Evolutionary conservation across 2,113 vertebrate genomes (phyloP), one percentile per base, ranked within the genome.

Genomic region (Uropsilus gracilis): DNA sequence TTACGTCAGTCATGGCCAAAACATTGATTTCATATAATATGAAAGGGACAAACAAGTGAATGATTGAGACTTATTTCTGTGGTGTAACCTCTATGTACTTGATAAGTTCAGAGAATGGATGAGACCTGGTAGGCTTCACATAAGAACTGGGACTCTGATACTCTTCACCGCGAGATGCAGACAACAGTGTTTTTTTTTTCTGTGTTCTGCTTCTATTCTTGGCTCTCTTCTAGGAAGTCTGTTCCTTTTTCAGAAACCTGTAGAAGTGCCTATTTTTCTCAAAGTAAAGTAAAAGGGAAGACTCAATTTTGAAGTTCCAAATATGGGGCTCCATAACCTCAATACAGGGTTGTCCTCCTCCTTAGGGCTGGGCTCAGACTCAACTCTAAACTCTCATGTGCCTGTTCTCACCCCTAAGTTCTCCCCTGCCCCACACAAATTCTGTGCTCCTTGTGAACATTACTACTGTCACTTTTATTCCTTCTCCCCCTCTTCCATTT

Each of bases 231-330:
- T 73, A 2, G n/a, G 39, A 81, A 34, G 8, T n/a, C 34, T 48
- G 48, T 34, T 22, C 20, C 46, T 69, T 90, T 77, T 32, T 84
- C 76, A 72, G 76, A 92, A 96, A 72, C 5, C 17, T 85, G 69
- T 57, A 90, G 37, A 90, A 95, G 87, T 68, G 7, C 2, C 24
- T 71, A 26, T 20, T 86, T 80, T 72, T 66, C 48, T 90, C 39
- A 92, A 90, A 71, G 16, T 16, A 92, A 90, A 71, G 16, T 16
- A 83, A 34, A 89, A 81, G 75, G 77, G 91, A 81, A 48, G 17
- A 39, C 20, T 76, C 13, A 53, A 5, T 61, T 63, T 89, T 57
- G 11, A 59, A 24, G 20, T 80, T 75, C 59, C 44, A 20, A 8
- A 55, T 69, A 39, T 22, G 39, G 20, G 3, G 48, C 30, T 87